Evolutionary conservation across 2,797 vertebrate species (phyloP).

Genomic region (Tragopan temminckii): DNA sequence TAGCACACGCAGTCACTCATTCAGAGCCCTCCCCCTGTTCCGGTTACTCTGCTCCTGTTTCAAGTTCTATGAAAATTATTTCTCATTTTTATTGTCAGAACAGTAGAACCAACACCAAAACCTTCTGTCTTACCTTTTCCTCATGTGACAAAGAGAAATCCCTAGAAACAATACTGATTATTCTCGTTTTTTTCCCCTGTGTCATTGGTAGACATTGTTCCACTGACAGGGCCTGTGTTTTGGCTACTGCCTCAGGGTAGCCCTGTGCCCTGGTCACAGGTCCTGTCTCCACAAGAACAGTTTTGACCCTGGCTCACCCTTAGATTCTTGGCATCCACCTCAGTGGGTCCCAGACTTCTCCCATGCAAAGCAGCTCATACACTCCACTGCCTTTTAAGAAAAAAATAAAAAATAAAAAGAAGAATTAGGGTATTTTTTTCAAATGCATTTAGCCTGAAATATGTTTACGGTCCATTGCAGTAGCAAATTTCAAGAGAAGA

Average conservation of each 20-base stretch:
- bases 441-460: not conserved
- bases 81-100: not conserved
- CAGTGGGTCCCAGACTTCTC: rapidly evolving
- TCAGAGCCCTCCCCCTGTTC: not conserved
- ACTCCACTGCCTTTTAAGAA: not conserved
- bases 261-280: not conserved
- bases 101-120: slow-evolving; percentile 5
- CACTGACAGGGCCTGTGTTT: not conserved
- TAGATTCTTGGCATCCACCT: not conserved
- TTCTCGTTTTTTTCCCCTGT: rapidly evolving
- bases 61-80: not conserved
- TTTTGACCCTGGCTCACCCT: rapidly evolving
- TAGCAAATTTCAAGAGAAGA: not conserved
- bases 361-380: not conserved
- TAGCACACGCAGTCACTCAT: not conserved
- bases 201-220: not conserved
- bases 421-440: rapidly evolving
- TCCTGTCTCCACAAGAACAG: not conserved
- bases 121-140: not conserved
- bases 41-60: slow-evolving; percentile 3
- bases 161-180: not conserved
- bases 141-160: not conserved
- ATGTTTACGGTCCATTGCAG: rapidly evolving
- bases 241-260: not conserved
- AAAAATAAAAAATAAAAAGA: not conserved